phyloP scores from a whole-genome alignment of 2,888 invertebrate genomes.

The Caenorhabditis wallacei region DNA sequence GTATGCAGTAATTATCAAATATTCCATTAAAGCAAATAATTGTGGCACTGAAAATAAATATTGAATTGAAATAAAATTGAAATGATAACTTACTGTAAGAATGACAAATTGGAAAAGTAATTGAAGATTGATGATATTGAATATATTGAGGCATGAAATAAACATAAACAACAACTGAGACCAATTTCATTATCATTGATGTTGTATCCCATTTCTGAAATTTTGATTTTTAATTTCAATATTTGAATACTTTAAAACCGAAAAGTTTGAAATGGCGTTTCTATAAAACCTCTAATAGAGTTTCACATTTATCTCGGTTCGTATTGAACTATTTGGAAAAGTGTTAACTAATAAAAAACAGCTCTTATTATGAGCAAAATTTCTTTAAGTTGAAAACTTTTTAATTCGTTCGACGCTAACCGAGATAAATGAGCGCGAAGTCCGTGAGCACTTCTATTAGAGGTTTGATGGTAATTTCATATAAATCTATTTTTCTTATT shows the following conservation, averaged over 20 bases:
- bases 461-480: too few relatives aligned
- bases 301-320: too few relatives aligned
- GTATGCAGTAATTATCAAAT: slow-evolving; percentile 74
- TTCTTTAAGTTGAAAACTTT: too few relatives aligned
- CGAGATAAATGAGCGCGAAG: too few relatives aligned
- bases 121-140: slow-evolving; percentile 66
- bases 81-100: slow-evolving; percentile 69
- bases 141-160: slow-evolving; percentile 74
- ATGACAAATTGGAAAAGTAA: slow-evolving; percentile 71
- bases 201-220: slow-evolving; percentile 69
- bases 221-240: neutral
- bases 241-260: neutral
- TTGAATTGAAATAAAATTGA: neutral
- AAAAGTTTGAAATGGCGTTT: too few relatives aligned
- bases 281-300: too few relatives aligned
- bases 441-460: too few relatives aligned
- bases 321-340: too few relatives aligned
- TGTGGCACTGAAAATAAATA: slow-evolving; percentile 72
- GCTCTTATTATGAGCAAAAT: too few relatives aligned
- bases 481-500: too few relatives aligned
- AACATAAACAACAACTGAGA: slow-evolving; percentile 62
- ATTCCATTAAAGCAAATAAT: slow-evolving; percentile 77
- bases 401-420: too few relatives aligned
- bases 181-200: slow-evolving; percentile 68
- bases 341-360: too few relatives aligned